These are phyloP conservation scores for Chitala chitala DNA, from an alignment of 2,113 vertebrate species.

Conservation along the genomic window DNA sequence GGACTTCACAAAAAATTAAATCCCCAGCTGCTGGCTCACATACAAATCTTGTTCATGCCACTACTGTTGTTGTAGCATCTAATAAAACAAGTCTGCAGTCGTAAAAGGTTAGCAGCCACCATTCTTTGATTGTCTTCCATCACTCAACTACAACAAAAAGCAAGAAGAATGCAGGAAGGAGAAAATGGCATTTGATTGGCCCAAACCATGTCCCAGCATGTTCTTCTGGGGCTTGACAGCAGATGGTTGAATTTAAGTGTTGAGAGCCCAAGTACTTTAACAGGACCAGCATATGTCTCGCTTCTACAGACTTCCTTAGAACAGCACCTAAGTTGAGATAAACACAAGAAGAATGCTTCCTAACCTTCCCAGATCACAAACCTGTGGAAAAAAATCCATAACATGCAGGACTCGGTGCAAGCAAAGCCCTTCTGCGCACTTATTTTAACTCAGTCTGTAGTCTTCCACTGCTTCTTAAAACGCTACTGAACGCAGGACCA, in stretches of 20 bases:
- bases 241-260: slow-evolving; percentile 48
- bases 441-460: neutral
- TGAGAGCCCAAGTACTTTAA: slow-evolving; percentile 30
- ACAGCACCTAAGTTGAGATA: neutral
- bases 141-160: neutral
- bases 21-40: neutral
- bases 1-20: no score
- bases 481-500: no score
- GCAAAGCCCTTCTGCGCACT: neutral
- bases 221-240: slow-evolving; percentile 29
- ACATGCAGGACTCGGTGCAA: neutral
- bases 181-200: slow-evolving; percentile 20
- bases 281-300: slow-evolving; percentile 25
- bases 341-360: neutral
- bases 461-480: neutral
- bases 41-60: neutral
- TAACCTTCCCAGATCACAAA: slow-evolving; percentile 28
- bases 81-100: neutral
- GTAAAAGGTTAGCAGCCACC: neutral
- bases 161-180: slow-evolving; percentile 11
- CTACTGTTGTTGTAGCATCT: neutral
- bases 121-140: neutral
- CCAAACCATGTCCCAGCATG: slow-evolving; percentile 48
- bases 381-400: neutral
- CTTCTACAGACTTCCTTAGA: neutral